Base-by-base conservation (phyloP, 2,888 invertebrate genomes). In the Aspidapion aeneum region DNA sequence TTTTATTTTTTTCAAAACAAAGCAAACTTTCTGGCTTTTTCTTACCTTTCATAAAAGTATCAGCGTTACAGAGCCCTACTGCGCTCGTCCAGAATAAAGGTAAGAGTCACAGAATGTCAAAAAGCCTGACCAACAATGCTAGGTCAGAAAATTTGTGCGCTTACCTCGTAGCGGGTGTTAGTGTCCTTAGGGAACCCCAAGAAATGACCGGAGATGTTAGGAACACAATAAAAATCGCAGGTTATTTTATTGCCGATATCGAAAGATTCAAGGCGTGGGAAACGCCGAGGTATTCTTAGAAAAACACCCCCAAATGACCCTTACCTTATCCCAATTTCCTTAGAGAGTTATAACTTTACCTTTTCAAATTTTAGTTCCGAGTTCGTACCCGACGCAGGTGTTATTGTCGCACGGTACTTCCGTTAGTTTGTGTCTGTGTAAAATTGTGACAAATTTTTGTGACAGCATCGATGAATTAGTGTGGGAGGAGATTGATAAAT, bases 321-420 rank as follows among this genome's bases (percentile, higher is more conserved):
- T 52, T 52, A 52, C 17, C n/a, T n/a, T n/a, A n/a, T n/a, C n/a
- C n/a, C 18, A 56, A 66, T 63, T 66, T 66, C 66, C 66, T 66
- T n/a, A n/a, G n/a, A n/a, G n/a, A n/a, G n/a, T n/a, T n/a, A n/a
- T n/a, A n/a, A n/a, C n/a, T n/a, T n/a, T n/a, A n/a, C n/a, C n/a
- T n/a, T n/a, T n/a, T n/a, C n/a, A n/a, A 56, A 59, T 50, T 59
- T 57, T 52, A 64, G 63, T 66, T 66, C 66, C 66, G 66, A 66
- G 48, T 66, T 62, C 60, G 61, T 60, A 56, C 5, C 22, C 21
- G 57, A 64, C 52, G 63, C 66, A 66, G 66, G 66, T 66, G 66
- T 62, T 35, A 35, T 35, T 35, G 35, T 35, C 35, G 5, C 5
- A 7, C 35, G 12, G n/a, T n/a, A 35, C 35, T 35, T 35, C 35